phyloP scores from a whole-genome alignment of 2,113 vertebrate species.

The Nycticryphes semicollaris region DNA sequence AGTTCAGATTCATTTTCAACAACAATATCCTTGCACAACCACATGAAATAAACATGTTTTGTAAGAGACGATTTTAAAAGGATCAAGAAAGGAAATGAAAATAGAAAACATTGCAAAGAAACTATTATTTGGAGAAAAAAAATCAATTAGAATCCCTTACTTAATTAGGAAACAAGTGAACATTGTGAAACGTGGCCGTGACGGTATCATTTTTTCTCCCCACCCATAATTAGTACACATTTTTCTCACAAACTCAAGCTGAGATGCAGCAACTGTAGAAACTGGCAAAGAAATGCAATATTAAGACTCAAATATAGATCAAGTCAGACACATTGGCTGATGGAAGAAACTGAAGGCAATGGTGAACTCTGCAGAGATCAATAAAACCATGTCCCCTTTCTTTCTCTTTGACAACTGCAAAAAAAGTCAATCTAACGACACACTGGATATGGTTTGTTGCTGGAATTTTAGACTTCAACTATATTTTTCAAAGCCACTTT shows the following conservation, averaged over 20 bases:
- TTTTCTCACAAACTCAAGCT: background rate
- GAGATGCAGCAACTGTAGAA: background rate
- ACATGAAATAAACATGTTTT: background rate
- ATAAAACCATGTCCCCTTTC: background rate
- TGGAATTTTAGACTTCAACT: background rate
- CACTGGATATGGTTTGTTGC: background rate
- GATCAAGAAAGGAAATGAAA: background rate
- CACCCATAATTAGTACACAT: background rate
- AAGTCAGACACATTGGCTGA: background rate
- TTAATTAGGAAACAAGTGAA: background rate
- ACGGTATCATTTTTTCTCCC: background rate
- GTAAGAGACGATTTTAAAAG: background rate
- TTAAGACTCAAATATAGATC: background rate
- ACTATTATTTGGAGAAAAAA: background rate
- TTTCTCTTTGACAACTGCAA: background rate
- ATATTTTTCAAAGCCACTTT: background rate
- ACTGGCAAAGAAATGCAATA: background rate
- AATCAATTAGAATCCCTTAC: background rate
- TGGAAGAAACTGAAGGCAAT: background rate
- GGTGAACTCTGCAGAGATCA: accelerated
- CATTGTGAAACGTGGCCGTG: background rate
- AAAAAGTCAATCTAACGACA: background rate
- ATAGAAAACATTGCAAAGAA: background rate
- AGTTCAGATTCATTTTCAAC: background rate
- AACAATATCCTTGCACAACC: background rate